Percentiles rank a stretch among this genome's conserved stretches.
phyloP scores from a whole-genome alignment of 1,140 invertebrate genomes.

The Drosophila micromelanica region DNA sequence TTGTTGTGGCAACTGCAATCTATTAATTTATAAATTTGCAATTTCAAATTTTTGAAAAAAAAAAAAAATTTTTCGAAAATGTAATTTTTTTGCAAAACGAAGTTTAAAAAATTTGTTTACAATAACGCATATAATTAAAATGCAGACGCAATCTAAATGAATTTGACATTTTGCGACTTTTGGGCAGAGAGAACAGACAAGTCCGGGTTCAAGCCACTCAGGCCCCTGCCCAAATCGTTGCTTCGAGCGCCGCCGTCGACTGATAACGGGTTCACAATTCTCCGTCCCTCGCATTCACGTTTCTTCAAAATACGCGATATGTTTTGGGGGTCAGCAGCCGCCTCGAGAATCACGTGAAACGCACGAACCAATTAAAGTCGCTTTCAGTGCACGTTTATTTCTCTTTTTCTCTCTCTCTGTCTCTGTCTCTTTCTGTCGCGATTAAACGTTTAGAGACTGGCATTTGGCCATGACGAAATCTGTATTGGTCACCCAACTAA shows the following conservation, averaged over 20 bases:
- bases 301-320: neutral
- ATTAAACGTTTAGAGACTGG: constrained; percentile 23
- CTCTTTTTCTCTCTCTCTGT: no score
- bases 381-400: constrained; percentile 4
- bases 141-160: no score
- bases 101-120: no score
- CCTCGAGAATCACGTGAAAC: constrained; percentile 47
- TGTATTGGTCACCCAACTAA: constrained; percentile 1
- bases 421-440: neutral
- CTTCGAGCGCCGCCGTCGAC: neutral
- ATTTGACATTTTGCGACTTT: neutral
- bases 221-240: constrained; percentile 23
- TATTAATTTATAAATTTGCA: no score
- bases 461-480: constrained; percentile 36
- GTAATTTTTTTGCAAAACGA: no score
- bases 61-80: no score
- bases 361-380: constrained; percentile 13
- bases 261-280: neutral
- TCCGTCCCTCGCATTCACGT: neutral
- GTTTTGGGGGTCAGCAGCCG: neutral
- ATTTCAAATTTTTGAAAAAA: no score
- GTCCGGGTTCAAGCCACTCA: constrained; percentile 42
- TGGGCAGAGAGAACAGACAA: constrained; percentile 9
- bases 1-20: no score
- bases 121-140: no score